Base-by-base conservation (phyloP, 2,113 vertebrate genomes). In the Macroglossus sobrinus region DNA sequence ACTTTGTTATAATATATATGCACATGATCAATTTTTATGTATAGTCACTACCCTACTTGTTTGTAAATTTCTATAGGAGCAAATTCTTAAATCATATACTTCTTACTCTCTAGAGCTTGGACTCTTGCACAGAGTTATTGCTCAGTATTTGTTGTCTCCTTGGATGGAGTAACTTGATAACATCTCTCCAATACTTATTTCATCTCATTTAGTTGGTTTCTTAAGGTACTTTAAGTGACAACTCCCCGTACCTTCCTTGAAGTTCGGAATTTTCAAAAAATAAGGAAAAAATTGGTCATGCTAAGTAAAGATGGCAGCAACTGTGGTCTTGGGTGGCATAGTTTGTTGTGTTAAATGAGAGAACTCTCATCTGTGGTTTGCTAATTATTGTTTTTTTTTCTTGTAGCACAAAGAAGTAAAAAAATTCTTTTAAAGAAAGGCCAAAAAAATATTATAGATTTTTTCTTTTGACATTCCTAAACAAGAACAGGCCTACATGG, bases 391-490 rank as follows among this genome's bases (percentile, higher is more conserved):
- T 63, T 93, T 72, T 93, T 95, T 91, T 87, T 87, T 3, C 24
- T 40, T 80, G n/a, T 2, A 94, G 93, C 97, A 98, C 93, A 97
- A 98, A 97, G 96, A 90, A 92, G 78, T 68, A 93, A 91, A 63
- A 79, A 96, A 93, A 94, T 96, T 80, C 94, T 95, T 97, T 96
- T 96, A 92, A 97, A 96, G 79, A 97, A 98, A 97, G 94, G 95
- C 89, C 94, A 97, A 82, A 94, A 80, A 97, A 94, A 87, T 91
- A 94, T 90, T 92, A 95, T 69, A 96, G 89, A 95, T 93, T 92
- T 94, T 93, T 97, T 93, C 96, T 94, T 96, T 92, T 93, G 89
- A 96, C 96, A 95, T 97, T 97, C 96, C 79, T 97, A 92, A 97
- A 84, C 84, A 97, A 95, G 95, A 97, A 90, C 92, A 94, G 96